Conservation (phyloP, 1,140 invertebrate genomes). For the Muscidifurax raptorellus region DNA sequence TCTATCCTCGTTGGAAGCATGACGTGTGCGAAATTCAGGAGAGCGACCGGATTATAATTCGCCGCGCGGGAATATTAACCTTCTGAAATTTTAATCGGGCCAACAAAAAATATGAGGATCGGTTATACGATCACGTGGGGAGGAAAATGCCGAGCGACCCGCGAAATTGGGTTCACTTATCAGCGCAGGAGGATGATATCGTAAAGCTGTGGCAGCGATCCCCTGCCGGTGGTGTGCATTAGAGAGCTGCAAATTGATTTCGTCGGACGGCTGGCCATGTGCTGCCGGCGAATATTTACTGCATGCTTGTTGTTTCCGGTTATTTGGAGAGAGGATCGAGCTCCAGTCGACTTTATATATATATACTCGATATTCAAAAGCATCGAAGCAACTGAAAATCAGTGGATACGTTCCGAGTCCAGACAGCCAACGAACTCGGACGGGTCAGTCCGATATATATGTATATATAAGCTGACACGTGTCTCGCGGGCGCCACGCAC, state of each 20-base stretch:
- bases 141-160: neutral
- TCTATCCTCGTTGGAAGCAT: too few species aligned
- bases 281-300: neutral
- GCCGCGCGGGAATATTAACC: neutral
- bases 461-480: too few species aligned
- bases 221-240: neutral
- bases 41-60: too few species aligned
- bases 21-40: too few species aligned
- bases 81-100: neutral
- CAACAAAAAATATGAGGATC: neutral
- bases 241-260: constrained; percentile 5
- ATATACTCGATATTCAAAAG: neutral
- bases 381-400: neutral
- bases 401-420: neutral
- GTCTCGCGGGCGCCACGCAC: neutral
- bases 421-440: neutral
- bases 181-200: neutral
- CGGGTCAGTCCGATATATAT: too few species aligned
- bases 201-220: neutral
- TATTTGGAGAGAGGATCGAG: neutral
- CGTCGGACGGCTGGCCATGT: neutral
- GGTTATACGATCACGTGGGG: too few species aligned
- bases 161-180: constrained; percentile 27
- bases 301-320: neutral
- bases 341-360: neutral